Base-by-base conservation (phyloP, 2,888 invertebrate genomes). In the Sympetrum striolatum region DNA sequence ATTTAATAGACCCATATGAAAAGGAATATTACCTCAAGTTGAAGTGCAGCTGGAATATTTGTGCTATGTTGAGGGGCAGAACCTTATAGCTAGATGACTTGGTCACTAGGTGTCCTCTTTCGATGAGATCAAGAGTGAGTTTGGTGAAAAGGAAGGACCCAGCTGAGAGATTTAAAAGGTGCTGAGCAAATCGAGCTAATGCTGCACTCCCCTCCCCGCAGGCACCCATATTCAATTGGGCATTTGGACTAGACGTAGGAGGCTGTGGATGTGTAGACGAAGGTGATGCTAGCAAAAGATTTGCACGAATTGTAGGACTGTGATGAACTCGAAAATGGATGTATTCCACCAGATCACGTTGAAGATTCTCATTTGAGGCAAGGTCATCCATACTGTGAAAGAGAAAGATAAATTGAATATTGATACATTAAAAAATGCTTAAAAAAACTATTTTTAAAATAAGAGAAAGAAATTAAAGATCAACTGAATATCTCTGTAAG, bases 131-230 rank as follows among this genome's bases (percentile, higher is more conserved):
- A 92, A 99, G 95, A 73, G 98, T 97, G 90, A 99, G 95, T 95
- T 98, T 98, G 91, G 98, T 96, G 94, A 98, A 99, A 91, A 99
- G 95, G 94, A 98, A 98, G 90, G 98, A 98, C 91, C 99, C 99
- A 93, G 97, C 96, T 92, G 98, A 97, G 91, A 98, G 94, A 91
- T 96, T 95, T 58, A 98, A 95, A 90, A 99, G 95, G 94, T 99
- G 98, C 91, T 97, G 96, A 4, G 97, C 96, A 94, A 99, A 98
- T 93, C 98, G 97, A 92, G 96, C 91, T 22, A 86, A 35, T 22
- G 60, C 86, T 5, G 86, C 60, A 22, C 60, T 35, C 8, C 60
- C 60, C 25, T 91, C 90, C 15, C 64, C 80, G n/a, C 91, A 91
- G 39, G 91, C 90, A 15, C 91, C 91, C 91, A 91, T 91, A 31